These are phyloP conservation scores for Drosophila fulvimacula DNA, from an alignment of 2,888 invertebrate species.

Conservation along the genomic window DNA sequence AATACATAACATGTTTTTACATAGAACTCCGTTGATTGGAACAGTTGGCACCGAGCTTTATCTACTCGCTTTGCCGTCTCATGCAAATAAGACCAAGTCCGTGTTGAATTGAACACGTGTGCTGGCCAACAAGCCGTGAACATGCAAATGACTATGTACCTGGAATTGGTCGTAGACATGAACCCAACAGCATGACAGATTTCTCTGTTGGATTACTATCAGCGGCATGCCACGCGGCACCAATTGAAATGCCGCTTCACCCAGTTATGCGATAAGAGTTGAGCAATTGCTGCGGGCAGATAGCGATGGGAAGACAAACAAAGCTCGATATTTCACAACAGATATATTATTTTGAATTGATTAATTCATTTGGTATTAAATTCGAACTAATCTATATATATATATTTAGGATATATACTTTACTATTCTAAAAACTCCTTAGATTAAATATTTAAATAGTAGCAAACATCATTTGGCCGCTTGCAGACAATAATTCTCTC, in stretches of 20 bases:
- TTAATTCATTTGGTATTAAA: background rate
- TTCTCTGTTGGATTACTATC: conserved; percentile 43
- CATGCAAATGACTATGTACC: conserved; percentile 55
- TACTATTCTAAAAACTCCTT: no score
- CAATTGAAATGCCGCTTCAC: conserved; percentile 17
- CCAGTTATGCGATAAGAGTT: conserved; percentile 7
- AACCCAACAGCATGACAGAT: conserved; percentile 57
- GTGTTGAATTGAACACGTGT: conserved; percentile 61
- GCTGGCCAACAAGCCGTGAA: conserved; percentile 73
- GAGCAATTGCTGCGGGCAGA: conserved; percentile 36
- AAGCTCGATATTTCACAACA: no score
- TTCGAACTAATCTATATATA: background rate
- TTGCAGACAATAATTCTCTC: background rate
- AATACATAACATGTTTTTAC: conserved; percentile 24
- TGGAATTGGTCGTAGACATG: conserved; percentile 20
- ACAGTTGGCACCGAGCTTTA: conserved; percentile 52
- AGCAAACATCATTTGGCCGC: no score
- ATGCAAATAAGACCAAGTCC: conserved; percentile 37
- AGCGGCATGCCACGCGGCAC: conserved; percentile 29
- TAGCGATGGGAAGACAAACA: background rate
- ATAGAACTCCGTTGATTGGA: conserved; percentile 40
- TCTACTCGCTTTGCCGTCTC: conserved; percentile 24
- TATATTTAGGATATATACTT: no score
- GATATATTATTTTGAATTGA: background rate
- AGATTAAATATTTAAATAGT: no score